Evolutionary conservation across 2,113 vertebrate genomes (phyloP).

Genomic region (Solenodon paradoxus): DNA sequence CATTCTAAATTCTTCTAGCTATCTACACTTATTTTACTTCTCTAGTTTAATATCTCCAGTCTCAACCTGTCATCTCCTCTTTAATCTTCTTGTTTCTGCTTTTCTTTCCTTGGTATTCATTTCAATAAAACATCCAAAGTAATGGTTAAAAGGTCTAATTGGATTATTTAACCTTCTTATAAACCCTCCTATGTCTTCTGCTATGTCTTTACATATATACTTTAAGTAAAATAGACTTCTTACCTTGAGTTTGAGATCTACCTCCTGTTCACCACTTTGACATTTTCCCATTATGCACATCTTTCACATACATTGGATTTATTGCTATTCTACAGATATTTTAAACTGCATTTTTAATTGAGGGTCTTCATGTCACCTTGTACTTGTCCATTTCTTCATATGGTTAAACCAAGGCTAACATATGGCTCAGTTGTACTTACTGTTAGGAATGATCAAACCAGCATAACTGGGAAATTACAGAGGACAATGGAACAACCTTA

Average conservation of each 20-base stretch:
- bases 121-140: background rate
- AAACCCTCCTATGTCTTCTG: background rate
- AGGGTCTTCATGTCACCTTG: background rate
- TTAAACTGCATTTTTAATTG: background rate
- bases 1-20: background rate
- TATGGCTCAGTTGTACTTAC: too few relatives aligned
- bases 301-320: background rate
- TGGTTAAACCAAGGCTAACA: too few relatives aligned
- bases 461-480: too few relatives aligned
- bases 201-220: background rate
- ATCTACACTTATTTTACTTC: background rate
- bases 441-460: too few relatives aligned
- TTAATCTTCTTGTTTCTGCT: background rate
- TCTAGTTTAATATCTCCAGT: background rate
- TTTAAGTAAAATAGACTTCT: background rate
- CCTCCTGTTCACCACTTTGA: background rate
- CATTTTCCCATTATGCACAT: background rate
- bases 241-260: background rate
- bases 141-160: background rate
- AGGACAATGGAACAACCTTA: too few relatives aligned
- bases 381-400: too few relatives aligned
- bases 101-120: background rate
- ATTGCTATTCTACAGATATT: background rate
- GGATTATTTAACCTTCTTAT: background rate
- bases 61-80: background rate